Conservation (phyloP, 2,113 vertebrate species). For the Leptocoma aspasia region DNA sequence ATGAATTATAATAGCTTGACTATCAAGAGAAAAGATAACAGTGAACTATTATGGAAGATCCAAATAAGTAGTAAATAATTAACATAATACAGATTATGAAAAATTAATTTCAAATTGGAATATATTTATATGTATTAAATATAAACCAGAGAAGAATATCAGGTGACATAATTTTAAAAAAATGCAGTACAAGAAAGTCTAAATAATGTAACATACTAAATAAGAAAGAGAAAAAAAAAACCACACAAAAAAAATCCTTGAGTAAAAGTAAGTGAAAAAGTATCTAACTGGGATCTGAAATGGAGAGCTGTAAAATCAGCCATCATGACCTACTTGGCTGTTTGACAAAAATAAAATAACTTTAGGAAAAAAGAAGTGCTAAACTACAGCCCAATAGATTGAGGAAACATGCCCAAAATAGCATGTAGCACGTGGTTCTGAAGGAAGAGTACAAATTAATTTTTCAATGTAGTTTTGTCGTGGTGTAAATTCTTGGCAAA, state of each 20-base stretch:
- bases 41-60: neutral
- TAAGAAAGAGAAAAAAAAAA: too few species aligned
- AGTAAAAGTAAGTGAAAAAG: neutral
- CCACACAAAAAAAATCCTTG: neutral
- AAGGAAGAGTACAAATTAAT: neutral
- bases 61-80: neutral
- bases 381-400: neutral
- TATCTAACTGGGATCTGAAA: neutral
- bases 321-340: neutral
- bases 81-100: neutral
- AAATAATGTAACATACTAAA: neutral
- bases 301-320: neutral
- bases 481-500: neutral
- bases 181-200: neutral
- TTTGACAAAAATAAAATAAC: neutral
- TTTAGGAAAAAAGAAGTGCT: neutral
- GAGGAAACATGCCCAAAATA: neutral
- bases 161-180: neutral
- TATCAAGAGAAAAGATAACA: neutral
- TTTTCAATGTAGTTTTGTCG: neutral
- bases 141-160: neutral
- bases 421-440: fast-evolving
- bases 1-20: neutral
- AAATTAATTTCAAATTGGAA: neutral
- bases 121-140: neutral